Evolutionary conservation across 2,113 vertebrate genomes (phyloP).

Genomic region (Aplodontia rufa): DNA sequence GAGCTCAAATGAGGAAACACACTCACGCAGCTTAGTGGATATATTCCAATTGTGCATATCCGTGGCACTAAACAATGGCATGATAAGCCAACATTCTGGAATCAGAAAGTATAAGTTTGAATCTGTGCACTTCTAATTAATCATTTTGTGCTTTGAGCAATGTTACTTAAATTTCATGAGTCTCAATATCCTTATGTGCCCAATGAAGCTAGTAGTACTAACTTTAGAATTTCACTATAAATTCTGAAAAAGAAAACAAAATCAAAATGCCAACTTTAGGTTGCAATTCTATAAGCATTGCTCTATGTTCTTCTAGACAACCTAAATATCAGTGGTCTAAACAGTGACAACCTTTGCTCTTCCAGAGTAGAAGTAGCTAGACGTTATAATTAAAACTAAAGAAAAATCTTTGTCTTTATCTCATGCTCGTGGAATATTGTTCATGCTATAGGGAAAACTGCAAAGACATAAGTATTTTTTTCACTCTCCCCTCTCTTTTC

Average conservation of each 20-base stretch:
- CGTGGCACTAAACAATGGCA: not conserved
- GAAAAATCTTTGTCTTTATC: not conserved
- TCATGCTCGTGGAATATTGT: not conserved
- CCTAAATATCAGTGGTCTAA: not conserved
- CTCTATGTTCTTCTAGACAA: not conserved
- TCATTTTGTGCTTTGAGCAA: not conserved
- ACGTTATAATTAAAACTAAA: not conserved
- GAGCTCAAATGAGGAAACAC: not conserved
- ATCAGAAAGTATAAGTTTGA: not conserved
- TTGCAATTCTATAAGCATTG: not conserved
- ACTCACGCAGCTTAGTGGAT: not conserved
- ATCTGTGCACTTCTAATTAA: not conserved
- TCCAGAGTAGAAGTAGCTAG: not conserved
- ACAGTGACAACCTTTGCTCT: not conserved
- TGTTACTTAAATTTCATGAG: not conserved
- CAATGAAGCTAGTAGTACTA: not conserved
- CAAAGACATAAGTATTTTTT: not conserved
- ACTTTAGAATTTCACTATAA: not conserved
- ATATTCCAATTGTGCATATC: not conserved
- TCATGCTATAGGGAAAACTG: not conserved
- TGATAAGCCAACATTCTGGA: not conserved
- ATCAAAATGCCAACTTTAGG: not conserved
- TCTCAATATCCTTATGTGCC: not conserved
- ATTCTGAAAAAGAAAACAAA: slow-evolving; percentile 11
- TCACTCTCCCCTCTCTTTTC: not conserved